Evolutionary conservation across 2,113 vertebrate genomes (phyloP).

Genomic region (Conger conger): DNA sequence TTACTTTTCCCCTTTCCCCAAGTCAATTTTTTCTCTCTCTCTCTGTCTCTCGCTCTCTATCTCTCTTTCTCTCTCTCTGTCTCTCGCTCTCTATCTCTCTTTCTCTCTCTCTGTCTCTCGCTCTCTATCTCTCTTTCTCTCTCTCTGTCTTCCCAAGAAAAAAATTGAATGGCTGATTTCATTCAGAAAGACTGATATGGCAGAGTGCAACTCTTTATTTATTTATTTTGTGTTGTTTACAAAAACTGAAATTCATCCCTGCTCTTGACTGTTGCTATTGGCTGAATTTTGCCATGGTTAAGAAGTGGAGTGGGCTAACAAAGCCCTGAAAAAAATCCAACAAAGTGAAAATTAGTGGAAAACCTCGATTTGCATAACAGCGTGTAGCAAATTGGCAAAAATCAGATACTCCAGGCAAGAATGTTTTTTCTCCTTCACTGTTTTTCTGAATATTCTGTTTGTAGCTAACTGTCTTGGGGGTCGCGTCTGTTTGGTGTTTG

Average conservation of each 20-base stretch:
- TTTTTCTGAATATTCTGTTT: conserved; percentile 57
- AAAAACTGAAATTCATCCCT: not conserved
- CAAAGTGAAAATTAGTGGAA: conserved; percentile 51
- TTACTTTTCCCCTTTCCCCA: conserved; percentile 57
- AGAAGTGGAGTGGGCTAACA: conserved; percentile 50
- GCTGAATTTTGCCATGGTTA: conserved; percentile 50
- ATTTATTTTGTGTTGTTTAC: conserved; percentile 25
- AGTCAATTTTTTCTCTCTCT: no score
- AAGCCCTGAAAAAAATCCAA: conserved; percentile 45
- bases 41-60: conserved; percentile 43
- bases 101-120: no score
- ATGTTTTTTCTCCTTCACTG: conserved; percentile 42
- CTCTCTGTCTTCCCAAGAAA: conserved; percentile 42
- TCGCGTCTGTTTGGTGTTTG: conserved; percentile 44
- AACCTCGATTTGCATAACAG: conserved; percentile 54
- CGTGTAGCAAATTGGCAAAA: conserved; percentile 52
- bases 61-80: conserved; percentile 41
- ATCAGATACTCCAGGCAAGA: conserved; percentile 49
- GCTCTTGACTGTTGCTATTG: conserved; percentile 37
- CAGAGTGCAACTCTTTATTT: conserved; percentile 49
- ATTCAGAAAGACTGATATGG: conserved; percentile 40
- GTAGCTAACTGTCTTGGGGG: conserved; percentile 47
- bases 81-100: conserved; percentile 39
- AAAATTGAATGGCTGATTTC: conserved; percentile 54
- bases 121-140: conserved; percentile 27